Evolutionary conservation across 2,888 invertebrate genomes (phyloP), one percentile per base, ranked within the genome.

Genomic region (Galeopsomyia nigrocyanea): DNA sequence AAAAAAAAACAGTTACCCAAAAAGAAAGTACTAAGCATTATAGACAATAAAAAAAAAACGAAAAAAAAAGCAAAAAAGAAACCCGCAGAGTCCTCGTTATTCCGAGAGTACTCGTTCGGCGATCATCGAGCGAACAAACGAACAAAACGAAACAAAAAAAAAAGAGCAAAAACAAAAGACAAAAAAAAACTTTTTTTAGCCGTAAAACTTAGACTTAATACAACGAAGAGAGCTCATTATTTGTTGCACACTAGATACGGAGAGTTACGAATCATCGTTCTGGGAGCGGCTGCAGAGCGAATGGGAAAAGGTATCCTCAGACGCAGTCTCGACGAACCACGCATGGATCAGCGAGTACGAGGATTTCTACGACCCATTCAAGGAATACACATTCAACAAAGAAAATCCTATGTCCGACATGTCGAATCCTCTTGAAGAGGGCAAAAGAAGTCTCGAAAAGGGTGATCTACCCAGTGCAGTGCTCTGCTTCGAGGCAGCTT

Each of bases 391-490:
- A 79, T 96, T 96, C 87, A 89, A 91, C 66, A 92, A 94, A 81
- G 93, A 95, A 50, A 98, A 98, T 89, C 93, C 96, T 14, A 93
- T 97, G 92, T 87, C 90, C 62, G 91, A 93, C 80, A 87, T 92
- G 77, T 89, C 90, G 65, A 92, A 95, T 88, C 94, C 97, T 0
- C 90, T 98, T 73, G 93, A 93, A 84, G 93, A 95, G 80, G 98
- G 98, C 0, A 92, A 96, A 83, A 90, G 92, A 79, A 92, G 93
- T 83, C 87, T 98, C 77, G 90, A 91, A 80, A 91, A 91, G 79
- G 98, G 98, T 13, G 98, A 99, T 87, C 90, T 99, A 77, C 96
- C 98, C 46, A 95, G 96, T 79, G 99, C 99, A 17, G 97, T 98
- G 0, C 87, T 99, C 31, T 94, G 97, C 82, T 99, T 99, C 88